phyloP scores from a whole-genome alignment of 2,888 invertebrate genomes.

The Acrobeloides nanus region DNA sequence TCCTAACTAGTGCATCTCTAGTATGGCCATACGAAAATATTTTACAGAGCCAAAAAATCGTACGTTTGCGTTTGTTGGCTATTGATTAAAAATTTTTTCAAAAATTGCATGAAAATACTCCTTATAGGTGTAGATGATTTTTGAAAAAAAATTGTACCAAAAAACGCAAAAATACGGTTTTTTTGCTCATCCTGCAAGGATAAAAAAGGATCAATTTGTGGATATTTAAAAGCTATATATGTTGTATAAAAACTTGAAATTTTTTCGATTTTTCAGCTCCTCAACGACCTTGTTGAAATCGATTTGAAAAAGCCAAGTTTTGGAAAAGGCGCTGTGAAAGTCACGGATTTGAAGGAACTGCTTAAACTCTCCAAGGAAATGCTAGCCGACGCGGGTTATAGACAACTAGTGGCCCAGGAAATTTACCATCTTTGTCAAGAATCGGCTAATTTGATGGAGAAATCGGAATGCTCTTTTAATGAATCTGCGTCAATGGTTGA shows the following conservation, averaged over 20 bases:
- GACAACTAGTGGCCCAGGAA: conserved; percentile 24
- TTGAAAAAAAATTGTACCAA: too few species aligned
- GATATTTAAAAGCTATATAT: neutral
- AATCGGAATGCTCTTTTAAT: conserved; percentile 38
- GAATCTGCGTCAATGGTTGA: conserved; percentile 29
- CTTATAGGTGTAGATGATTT: neutral
- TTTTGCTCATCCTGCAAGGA: too few species aligned
- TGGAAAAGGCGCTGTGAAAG: conserved; percentile 18
- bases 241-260: neutral
- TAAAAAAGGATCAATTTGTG: too few species aligned
- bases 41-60: too few species aligned
- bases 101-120: too few species aligned
- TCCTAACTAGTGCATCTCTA: too few species aligned
- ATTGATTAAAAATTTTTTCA: too few species aligned
- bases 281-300: conserved; percentile 26
- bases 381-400: conserved; percentile 22
- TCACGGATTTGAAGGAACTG: conserved; percentile 16
- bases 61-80: too few species aligned
- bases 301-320: conserved; percentile 24
- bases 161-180: too few species aligned
- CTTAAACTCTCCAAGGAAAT: conserved; percentile 22
- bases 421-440: conserved; percentile 18
- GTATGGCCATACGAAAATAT: too few species aligned
- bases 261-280: conserved; percentile 22
- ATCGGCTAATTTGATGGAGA: conserved; percentile 32